Base-by-base conservation (phyloP, 2,113 vertebrate species). In the Chaetodon trifascialis region DNA sequence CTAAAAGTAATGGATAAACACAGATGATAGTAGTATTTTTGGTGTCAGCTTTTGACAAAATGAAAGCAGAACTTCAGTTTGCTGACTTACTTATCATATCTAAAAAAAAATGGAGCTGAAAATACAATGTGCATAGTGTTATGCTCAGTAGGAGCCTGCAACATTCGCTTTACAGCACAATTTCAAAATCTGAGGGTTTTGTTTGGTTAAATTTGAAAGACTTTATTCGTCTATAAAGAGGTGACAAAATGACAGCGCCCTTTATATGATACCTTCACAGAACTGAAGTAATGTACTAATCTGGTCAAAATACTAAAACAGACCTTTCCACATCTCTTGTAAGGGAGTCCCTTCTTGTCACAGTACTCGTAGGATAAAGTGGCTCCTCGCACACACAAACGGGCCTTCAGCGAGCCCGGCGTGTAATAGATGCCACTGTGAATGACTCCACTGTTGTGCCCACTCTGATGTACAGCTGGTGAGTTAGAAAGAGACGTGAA, bases 351-450 rank as follows among this genome's bases (percentile, higher is more conserved):
- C 83, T 98, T 99, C 92, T 93, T 95, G 44, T 98, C 94, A 44
- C 97, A 98, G 91, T 99, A 99, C 16, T 97, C 77, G 68, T 99
- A 99, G 86, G 97, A 96, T 34, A 99, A 92, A 5, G 93, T 92
- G 52, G 98, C 95, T 2, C 98, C 98, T 25, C 95, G 94, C 76
- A 99, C 97, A 74, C 98, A 99, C 58, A 99, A 94, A 36, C 94
- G 96, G 36, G 98, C 98, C 90, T 99, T 99, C 84, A 99, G 96
- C 14, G 98, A 99, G 0, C 97, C 98, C 0, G 98, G 98, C 0
- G 94, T 97, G 95, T 99, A 99, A 93, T 99, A 99, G 89, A 99
- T 97, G 4, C 98, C 98, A 5, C 97, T 99, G 95, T 99, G 98
- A 92, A 99, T 98, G 79, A 99, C 98, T 0, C 98, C 98, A 30